Conservation (phyloP, 1,140 invertebrate species). For the Helicoverpa zea region DNA sequence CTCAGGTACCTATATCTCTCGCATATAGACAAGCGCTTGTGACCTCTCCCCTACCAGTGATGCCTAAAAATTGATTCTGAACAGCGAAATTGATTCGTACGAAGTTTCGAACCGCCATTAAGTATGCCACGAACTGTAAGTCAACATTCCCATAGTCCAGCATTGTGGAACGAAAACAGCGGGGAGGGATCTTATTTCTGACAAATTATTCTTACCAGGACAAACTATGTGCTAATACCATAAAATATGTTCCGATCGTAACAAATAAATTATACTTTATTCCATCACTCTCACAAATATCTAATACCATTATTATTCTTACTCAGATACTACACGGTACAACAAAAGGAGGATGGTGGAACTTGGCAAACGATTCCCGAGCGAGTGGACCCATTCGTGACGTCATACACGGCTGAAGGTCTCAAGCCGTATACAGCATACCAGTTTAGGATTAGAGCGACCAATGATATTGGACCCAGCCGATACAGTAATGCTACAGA, state of each 20-base stretch:
- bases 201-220: too few relatives aligned
- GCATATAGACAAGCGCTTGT: too few relatives aligned
- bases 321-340: conserved; percentile 95
- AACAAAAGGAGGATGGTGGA: conserved; percentile 94
- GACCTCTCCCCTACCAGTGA: too few relatives aligned
- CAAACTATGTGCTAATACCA: too few relatives aligned
- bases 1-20: too few relatives aligned
- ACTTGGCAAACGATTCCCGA: conserved; percentile 94
- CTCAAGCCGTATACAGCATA: conserved; percentile 97
- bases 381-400: conserved; percentile 93
- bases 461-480: conserved; percentile 98
- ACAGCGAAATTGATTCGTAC: too few relatives aligned
- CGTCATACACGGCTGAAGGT: conserved; percentile 93
- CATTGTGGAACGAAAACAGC: too few relatives aligned
- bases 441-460: conserved; percentile 97
- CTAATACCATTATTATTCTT: background rate
- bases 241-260: background rate
- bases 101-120: too few relatives aligned
- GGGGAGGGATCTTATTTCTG: too few relatives aligned
- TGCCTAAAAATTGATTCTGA: too few relatives aligned
- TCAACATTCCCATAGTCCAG: too few relatives aligned
- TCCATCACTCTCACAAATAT: background rate
- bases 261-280: background rate
- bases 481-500: conserved; percentile 96
- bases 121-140: too few relatives aligned